Percentiles rank a stretch among this genome's conserved stretches.
phyloP scores from a whole-genome alignment of 1,140 invertebrate genomes.

The Diachasma alloeum region DNA sequence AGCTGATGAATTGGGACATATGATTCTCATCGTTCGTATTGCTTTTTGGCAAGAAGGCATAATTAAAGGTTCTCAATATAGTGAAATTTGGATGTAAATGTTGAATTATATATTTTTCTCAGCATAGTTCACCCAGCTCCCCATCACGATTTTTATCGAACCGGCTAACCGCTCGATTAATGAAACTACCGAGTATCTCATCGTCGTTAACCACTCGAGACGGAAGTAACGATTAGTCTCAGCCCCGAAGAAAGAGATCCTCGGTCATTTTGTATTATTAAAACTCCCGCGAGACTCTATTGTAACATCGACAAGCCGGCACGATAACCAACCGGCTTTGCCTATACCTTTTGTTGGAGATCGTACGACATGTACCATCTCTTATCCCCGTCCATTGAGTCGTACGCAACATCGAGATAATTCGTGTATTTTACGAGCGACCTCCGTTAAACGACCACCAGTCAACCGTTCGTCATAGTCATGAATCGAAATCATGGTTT shows the following conservation, averaged over 20 bases:
- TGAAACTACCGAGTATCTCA: background rate
- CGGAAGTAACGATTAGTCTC: slow-evolving; percentile 62
- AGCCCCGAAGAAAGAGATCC: slow-evolving; percentile 58
- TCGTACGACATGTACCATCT: slow-evolving; percentile 37
- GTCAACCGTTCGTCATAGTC: background rate
- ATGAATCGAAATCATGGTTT: background rate
- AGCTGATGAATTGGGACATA: no score
- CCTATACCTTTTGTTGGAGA: slow-evolving; percentile 26
- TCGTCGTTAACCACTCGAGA: slow-evolving; percentile 27
- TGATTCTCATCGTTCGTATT: no score
- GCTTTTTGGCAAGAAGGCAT: no score
- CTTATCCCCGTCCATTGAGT: slow-evolving; percentile 29
- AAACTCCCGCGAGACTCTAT: slow-evolving; percentile 45
- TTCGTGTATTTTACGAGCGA: slow-evolving; percentile 46
- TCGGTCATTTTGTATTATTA: slow-evolving; percentile 29
- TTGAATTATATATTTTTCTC: no score
- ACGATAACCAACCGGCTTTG: slow-evolving; percentile 53
- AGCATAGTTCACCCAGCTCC: no score
- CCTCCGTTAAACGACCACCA: background rate
- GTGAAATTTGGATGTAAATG: no score
- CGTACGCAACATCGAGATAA: slow-evolving; percentile 48
- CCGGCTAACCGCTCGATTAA: background rate
- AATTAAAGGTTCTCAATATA: no score
- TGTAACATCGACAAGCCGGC: slow-evolving; percentile 49
- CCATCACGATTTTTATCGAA: no score